Evolutionary conservation across 2,797 vertebrate species (phyloP).

Genomic region (Myotis pilosus): DNA sequence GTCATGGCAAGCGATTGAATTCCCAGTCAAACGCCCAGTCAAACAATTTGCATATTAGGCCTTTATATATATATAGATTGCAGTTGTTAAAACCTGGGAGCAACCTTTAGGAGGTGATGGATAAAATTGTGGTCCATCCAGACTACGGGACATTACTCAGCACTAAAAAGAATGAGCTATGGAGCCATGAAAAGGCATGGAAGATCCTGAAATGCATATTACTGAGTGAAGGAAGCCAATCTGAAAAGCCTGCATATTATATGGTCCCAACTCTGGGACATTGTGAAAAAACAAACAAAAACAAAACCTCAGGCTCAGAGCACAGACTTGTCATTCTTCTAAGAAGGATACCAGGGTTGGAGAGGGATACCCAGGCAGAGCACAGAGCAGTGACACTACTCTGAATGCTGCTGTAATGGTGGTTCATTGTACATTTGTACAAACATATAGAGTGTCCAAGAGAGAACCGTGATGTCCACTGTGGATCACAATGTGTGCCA

Average conservation of each 20-base stretch:
- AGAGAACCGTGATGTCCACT: background rate
- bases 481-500: background rate
- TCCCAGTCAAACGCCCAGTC: no score
- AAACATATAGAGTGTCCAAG: background rate
- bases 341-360: background rate
- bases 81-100: background rate
- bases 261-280: background rate
- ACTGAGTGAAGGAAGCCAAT: background rate
- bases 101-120: background rate
- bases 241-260: background rate
- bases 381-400: background rate
- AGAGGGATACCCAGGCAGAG: background rate
- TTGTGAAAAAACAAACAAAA: background rate
- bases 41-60: no score
- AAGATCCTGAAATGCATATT: no score
- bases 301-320: no score
- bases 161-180: background rate
- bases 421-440: background rate
- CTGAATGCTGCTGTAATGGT: accelerated
- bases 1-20: no score
- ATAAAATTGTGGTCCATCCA: background rate
- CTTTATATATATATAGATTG: no score
- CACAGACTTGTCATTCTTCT: no score
- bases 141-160: no score
- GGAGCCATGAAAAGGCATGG: background rate